Evolutionary conservation across 2,888 invertebrate species (phyloP), one percentile per base, ranked within the genome.

Genomic region (Acanthosoma haemorrhoidale): DNA sequence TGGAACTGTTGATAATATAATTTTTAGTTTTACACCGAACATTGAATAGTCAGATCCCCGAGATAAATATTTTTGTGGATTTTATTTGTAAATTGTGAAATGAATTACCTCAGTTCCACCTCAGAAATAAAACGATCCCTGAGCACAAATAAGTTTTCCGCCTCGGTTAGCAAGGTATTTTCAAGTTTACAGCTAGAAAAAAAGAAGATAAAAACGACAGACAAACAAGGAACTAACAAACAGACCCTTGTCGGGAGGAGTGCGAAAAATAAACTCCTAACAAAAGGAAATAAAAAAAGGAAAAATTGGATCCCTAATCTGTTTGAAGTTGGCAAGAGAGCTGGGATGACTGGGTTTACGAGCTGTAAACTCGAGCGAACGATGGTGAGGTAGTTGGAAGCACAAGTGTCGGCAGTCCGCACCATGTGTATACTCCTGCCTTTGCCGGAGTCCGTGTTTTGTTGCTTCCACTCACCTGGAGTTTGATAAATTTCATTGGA

Each of bases 291-390:
- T 51, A 51, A 51, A 51, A 51, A 51, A 51, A 51, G 29, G 25
- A 51, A 51, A 51, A 51, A 51, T 51, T 51, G 51, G 51, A 29
- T 25, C 51, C 51, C 51, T 51, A 51, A 51, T 51, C 29, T 51
- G 25, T 51, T 51, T 51, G 51, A 25, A 51, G 51, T 25, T 25
- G 51, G n/a, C 51, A 25, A 51, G n/a, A n/a, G n/a, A n/a, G n/a
- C n/a, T n/a, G n/a, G n/a, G n/a, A n/a, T n/a, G n/a, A n/a, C n/a
- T n/a, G 51, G 29, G 51, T 51, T 51, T 51, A 51, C 29, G 51
- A 25, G 51, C 25, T n/a, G 51, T 51, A 51, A 51, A 51, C 2
- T 1, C 13, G 25, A 51, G 51, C 51, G 51, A 51, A n/a, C 51
- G 51, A 13, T 51, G 1, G n/a, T n/a, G n/a, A n/a, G 51, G 51